Percentiles rank a stretch among this genome's conserved stretches.
Evolutionary conservation across 2,888 invertebrate species (phyloP).

Genomic region (Acanthosepion lycidas): DNA sequence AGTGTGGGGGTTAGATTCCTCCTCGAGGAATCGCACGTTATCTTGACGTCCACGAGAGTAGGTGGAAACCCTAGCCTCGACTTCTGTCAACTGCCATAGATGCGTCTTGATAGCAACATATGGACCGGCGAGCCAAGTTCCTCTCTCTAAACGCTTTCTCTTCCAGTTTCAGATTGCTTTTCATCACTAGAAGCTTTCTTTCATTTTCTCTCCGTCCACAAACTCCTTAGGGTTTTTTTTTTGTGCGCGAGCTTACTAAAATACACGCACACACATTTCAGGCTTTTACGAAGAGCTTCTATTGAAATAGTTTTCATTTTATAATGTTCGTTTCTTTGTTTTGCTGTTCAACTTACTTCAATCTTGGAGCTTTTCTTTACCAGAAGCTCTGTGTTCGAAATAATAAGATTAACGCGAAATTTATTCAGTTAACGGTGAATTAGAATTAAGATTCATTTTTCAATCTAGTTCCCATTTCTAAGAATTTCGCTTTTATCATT

Average conservation of each 20-base stretch:
- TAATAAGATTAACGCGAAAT: background rate
- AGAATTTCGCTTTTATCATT: background rate
- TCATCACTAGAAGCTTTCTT: background rate
- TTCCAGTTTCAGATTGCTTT: background rate
- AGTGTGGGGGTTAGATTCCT: background rate
- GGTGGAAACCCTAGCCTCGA: conserved; percentile 22
- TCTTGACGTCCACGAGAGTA: conserved; percentile 33
- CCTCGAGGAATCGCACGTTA: conserved; percentile 16
- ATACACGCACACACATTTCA: background rate
- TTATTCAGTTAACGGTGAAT: no score
- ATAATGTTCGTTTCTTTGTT: background rate
- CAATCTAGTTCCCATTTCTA: background rate
- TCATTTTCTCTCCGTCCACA: background rate
- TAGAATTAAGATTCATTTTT: no score
- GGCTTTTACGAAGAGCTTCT: background rate
- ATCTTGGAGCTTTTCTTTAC: background rate
- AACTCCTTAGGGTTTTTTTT: background rate
- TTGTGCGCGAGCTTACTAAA: background rate
- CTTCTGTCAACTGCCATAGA: conserved; percentile 33
- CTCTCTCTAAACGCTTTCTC: background rate
- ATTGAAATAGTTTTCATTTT: background rate
- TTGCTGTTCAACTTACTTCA: background rate
- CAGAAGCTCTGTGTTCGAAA: background rate
- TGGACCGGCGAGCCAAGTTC: conserved; percentile 13
- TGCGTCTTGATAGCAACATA: conserved; percentile 23